Evolutionary conservation across 2,113 vertebrate genomes (phyloP).

Genomic region (Pachyramphus minor): DNA sequence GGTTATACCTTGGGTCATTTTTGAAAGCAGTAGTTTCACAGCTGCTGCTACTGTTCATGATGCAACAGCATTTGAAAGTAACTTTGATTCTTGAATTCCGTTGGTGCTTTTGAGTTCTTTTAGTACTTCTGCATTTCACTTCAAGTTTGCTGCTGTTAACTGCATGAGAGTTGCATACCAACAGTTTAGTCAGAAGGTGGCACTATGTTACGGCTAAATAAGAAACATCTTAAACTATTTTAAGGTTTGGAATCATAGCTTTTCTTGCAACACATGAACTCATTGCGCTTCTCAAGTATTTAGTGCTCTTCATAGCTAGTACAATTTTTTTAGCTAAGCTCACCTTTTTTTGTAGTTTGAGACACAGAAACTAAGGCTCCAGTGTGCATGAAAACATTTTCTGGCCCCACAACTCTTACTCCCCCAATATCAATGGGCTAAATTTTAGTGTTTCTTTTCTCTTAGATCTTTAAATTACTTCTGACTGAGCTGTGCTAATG

Average conservation of each 20-base stretch:
- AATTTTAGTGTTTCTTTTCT: not conserved
- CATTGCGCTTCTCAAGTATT: not conserved
- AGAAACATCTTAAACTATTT: not conserved
- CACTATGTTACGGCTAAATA: not conserved
- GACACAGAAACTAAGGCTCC: not conserved
- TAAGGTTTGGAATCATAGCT: not conserved
- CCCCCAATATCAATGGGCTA: not conserved
- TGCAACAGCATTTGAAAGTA: not conserved
- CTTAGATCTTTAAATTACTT: not conserved
- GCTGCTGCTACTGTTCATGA: not conserved
- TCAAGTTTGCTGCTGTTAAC: not conserved
- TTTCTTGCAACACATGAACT: not conserved
- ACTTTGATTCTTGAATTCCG: not conserved
- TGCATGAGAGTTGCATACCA: not conserved
- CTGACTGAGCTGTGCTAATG: not conserved
- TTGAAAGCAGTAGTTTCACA: not conserved
- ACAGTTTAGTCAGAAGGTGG: constrained; percentile 26
- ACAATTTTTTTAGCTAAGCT: not conserved
- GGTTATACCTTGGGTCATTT: not conserved
- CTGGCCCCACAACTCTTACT: not conserved
- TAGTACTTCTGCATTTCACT: not conserved
- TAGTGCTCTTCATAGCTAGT: not conserved
- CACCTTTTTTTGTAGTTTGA: not conserved
- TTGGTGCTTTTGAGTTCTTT: not conserved
- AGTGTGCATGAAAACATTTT: not conserved